Percentiles rank a stretch among this genome's conserved stretches.
Evolutionary conservation across 2,888 invertebrate genomes (phyloP).

Genomic region (Caenorhabditis doughertyi): DNA sequence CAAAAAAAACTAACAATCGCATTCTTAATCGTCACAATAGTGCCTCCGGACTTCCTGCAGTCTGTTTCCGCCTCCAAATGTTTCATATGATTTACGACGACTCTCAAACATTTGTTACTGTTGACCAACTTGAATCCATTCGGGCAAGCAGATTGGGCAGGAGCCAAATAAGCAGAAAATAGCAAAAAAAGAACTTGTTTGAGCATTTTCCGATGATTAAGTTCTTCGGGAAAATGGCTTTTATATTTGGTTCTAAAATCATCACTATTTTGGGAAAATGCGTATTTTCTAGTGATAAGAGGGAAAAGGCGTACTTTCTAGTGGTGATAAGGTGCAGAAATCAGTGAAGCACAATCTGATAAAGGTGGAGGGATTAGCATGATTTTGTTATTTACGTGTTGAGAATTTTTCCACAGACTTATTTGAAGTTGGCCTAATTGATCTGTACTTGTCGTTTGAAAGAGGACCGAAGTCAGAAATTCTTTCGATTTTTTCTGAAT

Average conservation of each 20-base stretch:
- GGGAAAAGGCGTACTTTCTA: background rate
- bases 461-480: too few species aligned
- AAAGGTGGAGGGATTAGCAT: too few species aligned
- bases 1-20: slow-evolving; percentile 25
- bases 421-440: too few species aligned
- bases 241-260: background rate
- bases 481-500: too few species aligned
- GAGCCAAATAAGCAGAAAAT: background rate
- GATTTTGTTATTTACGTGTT: too few species aligned
- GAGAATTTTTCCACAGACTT: too few species aligned
- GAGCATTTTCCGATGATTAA: background rate
- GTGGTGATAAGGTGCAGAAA: too few species aligned
- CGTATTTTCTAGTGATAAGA: background rate
- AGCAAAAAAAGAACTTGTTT: background rate
- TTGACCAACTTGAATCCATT: slow-evolving; percentile 1
- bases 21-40: slow-evolving; percentile 27
- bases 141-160: background rate
- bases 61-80: slow-evolving; percentile 18
- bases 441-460: too few species aligned
- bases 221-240: background rate
- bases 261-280: background rate
- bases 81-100: background rate
- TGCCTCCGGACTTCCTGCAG: slow-evolving; percentile 21
- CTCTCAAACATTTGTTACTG: slow-evolving; percentile 4
- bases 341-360: too few species aligned